Conservation (phyloP, 2,888 invertebrate species). For the Dolomedes plantarius region DNA sequence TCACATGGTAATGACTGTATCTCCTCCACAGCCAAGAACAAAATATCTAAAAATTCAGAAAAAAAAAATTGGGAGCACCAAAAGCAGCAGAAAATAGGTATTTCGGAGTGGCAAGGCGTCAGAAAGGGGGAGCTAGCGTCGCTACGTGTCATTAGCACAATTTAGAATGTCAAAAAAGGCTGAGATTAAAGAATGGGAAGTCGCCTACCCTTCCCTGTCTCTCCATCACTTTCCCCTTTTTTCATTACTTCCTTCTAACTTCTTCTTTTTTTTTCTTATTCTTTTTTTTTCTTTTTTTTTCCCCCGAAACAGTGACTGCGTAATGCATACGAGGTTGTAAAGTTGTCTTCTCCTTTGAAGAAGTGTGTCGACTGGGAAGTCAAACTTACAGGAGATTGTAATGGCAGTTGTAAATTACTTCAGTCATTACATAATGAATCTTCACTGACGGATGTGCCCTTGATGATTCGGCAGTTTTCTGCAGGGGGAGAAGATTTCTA, state of each 20-base stretch:
- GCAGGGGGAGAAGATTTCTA: not conserved
- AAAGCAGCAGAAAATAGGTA: conserved; percentile 46
- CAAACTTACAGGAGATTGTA: conserved; percentile 21
- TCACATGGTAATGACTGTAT: conserved; percentile 67
- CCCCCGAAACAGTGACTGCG: not conserved
- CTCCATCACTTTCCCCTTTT: conserved; percentile 15
- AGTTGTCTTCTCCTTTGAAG: conserved; percentile 55
- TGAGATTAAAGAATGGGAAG: conserved; percentile 61
- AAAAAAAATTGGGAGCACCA: conserved; percentile 16
- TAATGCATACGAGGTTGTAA: conserved; percentile 24
- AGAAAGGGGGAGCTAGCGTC: conserved; percentile 46
- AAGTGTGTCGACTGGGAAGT: conserved; percentile 19
- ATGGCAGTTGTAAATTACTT: conserved; percentile 8
- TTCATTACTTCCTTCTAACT: conserved; percentile 8
- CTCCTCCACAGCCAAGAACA: conserved; percentile 36
- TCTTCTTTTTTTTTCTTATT: not conserved
- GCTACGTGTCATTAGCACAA: conserved; percentile 71
- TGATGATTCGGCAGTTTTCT: not conserved
- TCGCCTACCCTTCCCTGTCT: conserved; percentile 9
- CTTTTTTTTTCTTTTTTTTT: too few relatives aligned
- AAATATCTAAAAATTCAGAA: conserved; percentile 48
- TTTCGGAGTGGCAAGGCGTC: conserved; percentile 46
- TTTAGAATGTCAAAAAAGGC: conserved; percentile 68
- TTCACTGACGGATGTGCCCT: not conserved
- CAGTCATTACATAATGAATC: conserved; percentile 1